Conservation (phyloP, 1,140 invertebrate genomes). For the Bombus polaris region DNA sequence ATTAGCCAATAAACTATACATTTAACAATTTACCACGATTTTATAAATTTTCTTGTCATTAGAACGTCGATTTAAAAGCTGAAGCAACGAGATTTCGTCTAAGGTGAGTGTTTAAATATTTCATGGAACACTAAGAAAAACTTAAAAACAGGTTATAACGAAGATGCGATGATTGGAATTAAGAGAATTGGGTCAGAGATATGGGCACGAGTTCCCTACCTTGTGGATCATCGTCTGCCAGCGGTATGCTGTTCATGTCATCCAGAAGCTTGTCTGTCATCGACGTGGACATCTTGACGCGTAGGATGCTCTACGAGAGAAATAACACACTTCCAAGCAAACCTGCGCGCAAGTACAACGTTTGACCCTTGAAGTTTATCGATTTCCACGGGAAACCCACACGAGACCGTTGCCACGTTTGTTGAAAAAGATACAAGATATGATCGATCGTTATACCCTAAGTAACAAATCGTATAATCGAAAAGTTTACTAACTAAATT, state of each 20-base stretch:
- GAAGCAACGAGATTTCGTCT: not conserved
- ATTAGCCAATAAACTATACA: not conserved
- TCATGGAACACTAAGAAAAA: not conserved
- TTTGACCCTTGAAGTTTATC: constrained; percentile 53
- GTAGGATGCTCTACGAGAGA: constrained; percentile 25
- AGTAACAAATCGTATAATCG: not conserved
- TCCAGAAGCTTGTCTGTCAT: constrained; percentile 87
- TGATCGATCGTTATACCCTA: not conserved
- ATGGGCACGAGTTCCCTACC: constrained; percentile 80
- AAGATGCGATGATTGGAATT: not conserved
- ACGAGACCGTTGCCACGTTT: not conserved
- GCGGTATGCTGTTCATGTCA: constrained; percentile 91
- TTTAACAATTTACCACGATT: not conserved
- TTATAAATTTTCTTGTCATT: not conserved
- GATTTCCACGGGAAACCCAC: constrained; percentile 27
- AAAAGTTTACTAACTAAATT: too few species aligned
- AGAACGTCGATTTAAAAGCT: not conserved
- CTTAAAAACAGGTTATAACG: constrained; percentile 39
- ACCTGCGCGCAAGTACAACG: constrained; percentile 51
- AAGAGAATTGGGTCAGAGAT: not conserved
- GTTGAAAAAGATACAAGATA: not conserved
- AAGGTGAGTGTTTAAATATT: constrained; percentile 2
- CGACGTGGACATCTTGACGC: constrained; percentile 75
- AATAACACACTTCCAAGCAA: constrained; percentile 34
- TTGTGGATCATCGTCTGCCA: constrained; percentile 95